phyloP scores from a whole-genome alignment of 2,888 invertebrate species.

The Leucozona laternaria region DNA sequence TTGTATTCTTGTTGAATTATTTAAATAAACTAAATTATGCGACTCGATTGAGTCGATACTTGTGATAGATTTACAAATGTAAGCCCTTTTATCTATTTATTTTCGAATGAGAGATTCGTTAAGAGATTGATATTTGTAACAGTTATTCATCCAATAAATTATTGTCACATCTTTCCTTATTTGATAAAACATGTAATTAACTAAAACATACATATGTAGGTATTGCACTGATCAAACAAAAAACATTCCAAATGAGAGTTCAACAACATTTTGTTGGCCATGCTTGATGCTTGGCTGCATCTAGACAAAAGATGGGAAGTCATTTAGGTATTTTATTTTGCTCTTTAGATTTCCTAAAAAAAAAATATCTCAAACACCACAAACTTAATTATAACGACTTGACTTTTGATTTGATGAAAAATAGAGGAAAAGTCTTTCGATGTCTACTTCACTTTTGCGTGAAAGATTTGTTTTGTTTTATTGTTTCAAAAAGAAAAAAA shows the following conservation, averaged over 20 bases:
- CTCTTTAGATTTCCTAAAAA: conserved; percentile 32
- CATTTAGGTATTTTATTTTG: neutral
- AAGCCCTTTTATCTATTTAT: conserved; percentile 41
- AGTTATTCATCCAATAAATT: conserved; percentile 45
- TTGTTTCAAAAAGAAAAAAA: conserved; percentile 16
- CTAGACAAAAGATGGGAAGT: conserved; percentile 45
- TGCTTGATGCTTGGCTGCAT: conserved; percentile 55
- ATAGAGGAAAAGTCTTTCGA: conserved; percentile 52
- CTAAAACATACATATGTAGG: neutral
- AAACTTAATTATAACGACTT: conserved; percentile 55
- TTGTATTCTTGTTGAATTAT: conserved; percentile 3
- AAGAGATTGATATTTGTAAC: conserved; percentile 41
- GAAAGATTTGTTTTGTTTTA: conserved; percentile 9
- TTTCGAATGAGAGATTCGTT: neutral
- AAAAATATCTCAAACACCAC: conserved; percentile 49
- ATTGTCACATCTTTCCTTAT: conserved; percentile 9
- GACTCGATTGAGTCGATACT: conserved; percentile 32
- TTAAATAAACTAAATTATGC: neutral
- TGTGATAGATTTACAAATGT: neutral
- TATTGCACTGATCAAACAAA: conserved; percentile 8
- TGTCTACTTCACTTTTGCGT: conserved; percentile 33
- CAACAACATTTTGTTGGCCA: conserved; percentile 54
- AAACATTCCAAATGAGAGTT: conserved; percentile 17
- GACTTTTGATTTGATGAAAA: conserved; percentile 41
- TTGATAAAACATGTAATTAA: neutral